These are phyloP conservation scores for human (Homo sapiens) DNA, from an alignment of 2,113 vertebrate species.

Conservation along the genomic window GRCh38 chr2:239041001-239041500, in stretches of 20 bases:
- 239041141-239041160: neutral
- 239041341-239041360: neutral
- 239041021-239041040: fast-evolving
- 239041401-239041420: neutral
- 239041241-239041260: neutral
- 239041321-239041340: fast-evolving
- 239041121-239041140: neutral
- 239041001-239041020: neutral
- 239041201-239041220: neutral
- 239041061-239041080: fast-evolving
- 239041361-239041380: neutral
- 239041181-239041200: neutral
- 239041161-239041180: fast-evolving
- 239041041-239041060: fast-evolving
- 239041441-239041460: neutral
- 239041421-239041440: neutral
- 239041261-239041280: neutral
- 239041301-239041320: fast-evolving
- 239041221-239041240: fast-evolving
- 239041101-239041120: neutral
- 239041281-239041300: fast-evolving
- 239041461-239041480: neutral
- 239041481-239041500: neutral
- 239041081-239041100: neutral
- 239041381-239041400: neutral